A percentile compares a stretch with the other conserved stretches of the same genome.
phyloP scores from a whole-genome alignment of 2,888 invertebrate species.

The Chesias legatella region DNA sequence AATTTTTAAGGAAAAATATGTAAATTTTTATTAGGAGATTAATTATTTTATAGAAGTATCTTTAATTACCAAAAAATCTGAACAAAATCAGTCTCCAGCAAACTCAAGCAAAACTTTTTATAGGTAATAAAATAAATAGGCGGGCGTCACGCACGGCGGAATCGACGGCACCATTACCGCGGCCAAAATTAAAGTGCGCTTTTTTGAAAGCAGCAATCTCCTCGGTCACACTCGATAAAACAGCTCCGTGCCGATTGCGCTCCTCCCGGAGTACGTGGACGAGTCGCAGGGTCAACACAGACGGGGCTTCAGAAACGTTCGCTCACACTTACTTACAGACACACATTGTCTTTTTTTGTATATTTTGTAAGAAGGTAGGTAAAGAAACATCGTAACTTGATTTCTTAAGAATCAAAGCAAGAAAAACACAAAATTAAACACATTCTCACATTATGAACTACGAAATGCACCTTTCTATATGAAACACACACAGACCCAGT shows the following conservation, averaged over 20 bases:
- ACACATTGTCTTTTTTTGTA: no score
- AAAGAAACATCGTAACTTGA: no score
- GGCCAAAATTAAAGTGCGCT: slow-evolving; percentile 74
- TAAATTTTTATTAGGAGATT: no score
- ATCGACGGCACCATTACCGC: slow-evolving; percentile 43
- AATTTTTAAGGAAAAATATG: no score
- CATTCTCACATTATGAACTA: no score
- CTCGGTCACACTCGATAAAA: slow-evolving; percentile 76
- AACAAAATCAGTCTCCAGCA: slow-evolving; percentile 24
- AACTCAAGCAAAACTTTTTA: slow-evolving; percentile 55
- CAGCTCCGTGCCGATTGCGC: slow-evolving; percentile 72
- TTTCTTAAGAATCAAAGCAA: no score
- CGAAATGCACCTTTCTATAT: no score
- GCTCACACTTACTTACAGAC: no score
- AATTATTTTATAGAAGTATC: background rate
- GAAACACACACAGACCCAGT: no score
- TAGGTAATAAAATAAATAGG: slow-evolving; percentile 74
- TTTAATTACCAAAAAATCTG: slow-evolving; percentile 16
- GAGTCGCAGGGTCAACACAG: slow-evolving; percentile 5
- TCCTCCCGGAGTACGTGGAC: slow-evolving; percentile 43
- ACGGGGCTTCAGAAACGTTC: slow-evolving; percentile 11
- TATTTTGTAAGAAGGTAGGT: no score
- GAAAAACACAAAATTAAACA: no score
- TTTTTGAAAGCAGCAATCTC: slow-evolving; percentile 70
- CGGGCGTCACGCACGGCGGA: slow-evolving; percentile 66